Conservation (phyloP, 2,113 vertebrate genomes). For the Prietella phreatophila region DNA sequence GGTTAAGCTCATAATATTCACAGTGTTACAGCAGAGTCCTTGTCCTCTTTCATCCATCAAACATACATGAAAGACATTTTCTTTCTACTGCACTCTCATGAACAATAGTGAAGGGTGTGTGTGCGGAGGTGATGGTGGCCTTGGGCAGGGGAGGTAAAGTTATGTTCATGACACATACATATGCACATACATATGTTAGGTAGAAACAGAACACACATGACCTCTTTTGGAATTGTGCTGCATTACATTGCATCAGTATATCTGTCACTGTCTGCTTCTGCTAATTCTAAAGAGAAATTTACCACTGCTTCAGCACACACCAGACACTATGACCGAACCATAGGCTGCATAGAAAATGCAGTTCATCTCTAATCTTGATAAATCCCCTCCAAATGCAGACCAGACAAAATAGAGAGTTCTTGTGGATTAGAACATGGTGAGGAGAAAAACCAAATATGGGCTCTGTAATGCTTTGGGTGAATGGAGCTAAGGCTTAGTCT, state of each 20-base stretch:
- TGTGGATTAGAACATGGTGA: constrained; percentile 10
- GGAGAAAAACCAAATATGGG: constrained; percentile 7
- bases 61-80: not conserved
- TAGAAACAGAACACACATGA: constrained; percentile 55
- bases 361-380: constrained; percentile 20
- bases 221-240: constrained; percentile 55
- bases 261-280: constrained; percentile 23
- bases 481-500: constrained; percentile 3
- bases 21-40: not conserved
- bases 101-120: not conserved
- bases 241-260: constrained; percentile 47
- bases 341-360: not conserved
- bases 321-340: not conserved
- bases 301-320: not conserved
- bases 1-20: constrained; percentile 16
- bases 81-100: not conserved
- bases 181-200: not conserved
- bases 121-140: not conserved
- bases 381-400: constrained; percentile 22
- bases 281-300: not conserved
- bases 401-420: constrained; percentile 20
- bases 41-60: constrained; percentile 21
- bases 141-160: not conserved
- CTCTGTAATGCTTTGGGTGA: not conserved
- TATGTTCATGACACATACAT: not conserved